phyloP scores from a whole-genome alignment of 2,888 invertebrate genomes.

The Drosophila parthenogenetica region DNA sequence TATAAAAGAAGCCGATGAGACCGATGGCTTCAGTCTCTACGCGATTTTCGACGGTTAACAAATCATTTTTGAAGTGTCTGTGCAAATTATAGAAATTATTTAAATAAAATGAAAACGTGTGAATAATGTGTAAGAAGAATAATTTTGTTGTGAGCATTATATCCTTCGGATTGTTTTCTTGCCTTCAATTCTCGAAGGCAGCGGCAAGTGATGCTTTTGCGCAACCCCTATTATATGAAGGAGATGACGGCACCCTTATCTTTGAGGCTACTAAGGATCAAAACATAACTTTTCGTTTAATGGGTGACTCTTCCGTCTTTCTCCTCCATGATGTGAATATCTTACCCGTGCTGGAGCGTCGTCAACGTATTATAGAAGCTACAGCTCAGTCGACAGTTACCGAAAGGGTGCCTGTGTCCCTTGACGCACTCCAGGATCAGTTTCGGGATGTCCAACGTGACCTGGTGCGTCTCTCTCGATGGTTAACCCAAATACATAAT shows the following conservation, averaged over 20 bases:
- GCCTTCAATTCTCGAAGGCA: slow-evolving; percentile 6
- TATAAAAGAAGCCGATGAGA: not conserved
- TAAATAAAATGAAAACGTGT: slow-evolving; percentile 26
- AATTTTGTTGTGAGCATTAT: not conserved
- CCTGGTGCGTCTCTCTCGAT: slow-evolving; percentile 49
- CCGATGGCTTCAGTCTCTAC: slow-evolving; percentile 3
- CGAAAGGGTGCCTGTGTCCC: slow-evolving; percentile 29
- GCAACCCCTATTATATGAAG: slow-evolving; percentile 44
- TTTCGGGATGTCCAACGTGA: slow-evolving; percentile 63
- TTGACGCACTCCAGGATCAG: slow-evolving; percentile 55
- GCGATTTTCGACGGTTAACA: not conserved
- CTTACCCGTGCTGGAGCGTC: slow-evolving; percentile 77
- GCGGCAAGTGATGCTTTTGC: not conserved
- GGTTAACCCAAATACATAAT: slow-evolving; percentile 56
- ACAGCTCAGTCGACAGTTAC: slow-evolving; percentile 24
- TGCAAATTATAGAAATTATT: not conserved
- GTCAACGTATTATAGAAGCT: slow-evolving; percentile 18
- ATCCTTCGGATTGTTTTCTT: slow-evolving; percentile 20
- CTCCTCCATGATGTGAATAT: slow-evolving; percentile 90
- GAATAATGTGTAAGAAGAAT: slow-evolving; percentile 34
- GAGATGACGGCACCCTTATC: slow-evolving; percentile 90
- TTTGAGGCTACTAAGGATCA: slow-evolving; percentile 91
- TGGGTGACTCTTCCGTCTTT: slow-evolving; percentile 89
- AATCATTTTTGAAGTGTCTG: not conserved
- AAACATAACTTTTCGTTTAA: slow-evolving; percentile 90